phyloP scores from a whole-genome alignment of 2,797 vertebrate genomes.

The Varecia variegata region DNA sequence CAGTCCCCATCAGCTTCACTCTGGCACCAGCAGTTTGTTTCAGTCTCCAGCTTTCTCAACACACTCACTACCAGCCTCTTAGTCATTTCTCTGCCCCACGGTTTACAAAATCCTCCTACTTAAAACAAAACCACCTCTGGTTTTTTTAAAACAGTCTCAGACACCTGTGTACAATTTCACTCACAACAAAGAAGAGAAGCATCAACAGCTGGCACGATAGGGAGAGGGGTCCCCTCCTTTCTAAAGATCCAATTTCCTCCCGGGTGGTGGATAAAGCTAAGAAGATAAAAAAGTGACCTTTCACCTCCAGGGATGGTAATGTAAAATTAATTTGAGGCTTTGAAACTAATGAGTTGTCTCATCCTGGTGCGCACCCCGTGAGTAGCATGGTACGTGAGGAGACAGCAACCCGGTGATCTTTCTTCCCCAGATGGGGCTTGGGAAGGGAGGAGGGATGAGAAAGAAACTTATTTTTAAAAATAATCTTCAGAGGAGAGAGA shows the following conservation, averaged over 20 bases:
- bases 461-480: slow-evolving; percentile 63
- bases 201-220: background rate
- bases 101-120: background rate
- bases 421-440: background rate
- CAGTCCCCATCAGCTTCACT: background rate
- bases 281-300: slow-evolving; percentile 60
- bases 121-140: background rate
- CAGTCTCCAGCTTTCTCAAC: background rate
- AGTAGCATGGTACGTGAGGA: background rate
- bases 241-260: slow-evolving; percentile 35
- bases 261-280: slow-evolving; percentile 10
- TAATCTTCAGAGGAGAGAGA: slow-evolving; percentile 39
- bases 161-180: background rate
- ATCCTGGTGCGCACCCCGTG: rapidly evolving
- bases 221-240: background rate
- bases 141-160: background rate
- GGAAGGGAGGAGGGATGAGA: background rate
- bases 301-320: slow-evolving; percentile 40
- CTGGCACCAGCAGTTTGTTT: background rate
- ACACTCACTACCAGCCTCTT: background rate
- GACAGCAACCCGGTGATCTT: background rate
- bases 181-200: background rate
- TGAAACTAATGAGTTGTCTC: slow-evolving; percentile 51
- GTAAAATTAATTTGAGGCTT: slow-evolving; percentile 54
- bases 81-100: background rate